Percentiles rank a stretch among this genome's conserved stretches.
Conservation (phyloP, 2,113 vertebrate species). For the Caretta caretta region DNA sequence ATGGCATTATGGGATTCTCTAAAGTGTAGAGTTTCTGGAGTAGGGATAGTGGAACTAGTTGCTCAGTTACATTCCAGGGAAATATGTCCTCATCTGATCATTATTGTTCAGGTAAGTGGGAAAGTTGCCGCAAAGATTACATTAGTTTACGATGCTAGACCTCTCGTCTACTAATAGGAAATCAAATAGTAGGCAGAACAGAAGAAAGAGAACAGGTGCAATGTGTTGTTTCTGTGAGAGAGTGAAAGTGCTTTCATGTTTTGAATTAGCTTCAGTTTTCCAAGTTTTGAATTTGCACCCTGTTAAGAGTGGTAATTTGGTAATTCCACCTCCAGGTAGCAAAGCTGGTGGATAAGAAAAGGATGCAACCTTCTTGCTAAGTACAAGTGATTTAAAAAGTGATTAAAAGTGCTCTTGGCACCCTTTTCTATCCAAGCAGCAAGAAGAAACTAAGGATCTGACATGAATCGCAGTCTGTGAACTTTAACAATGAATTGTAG, state of each 20-base stretch:
- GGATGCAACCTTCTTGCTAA: not conserved
- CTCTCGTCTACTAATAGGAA: not conserved
- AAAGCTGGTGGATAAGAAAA: not conserved
- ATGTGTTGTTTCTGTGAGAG: not conserved
- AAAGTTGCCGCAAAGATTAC: not conserved
- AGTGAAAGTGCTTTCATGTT: not conserved
- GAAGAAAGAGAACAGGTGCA: not conserved
- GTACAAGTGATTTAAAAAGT: not conserved
- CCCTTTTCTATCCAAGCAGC: not conserved
- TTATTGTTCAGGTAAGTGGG: not conserved
- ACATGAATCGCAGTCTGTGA: not conserved
- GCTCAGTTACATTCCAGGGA: not conserved
- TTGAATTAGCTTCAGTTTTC: not conserved
- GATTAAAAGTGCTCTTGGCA: not conserved
- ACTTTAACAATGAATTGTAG: not conserved
- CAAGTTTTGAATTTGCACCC: not conserved
- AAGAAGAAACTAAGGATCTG: not conserved
- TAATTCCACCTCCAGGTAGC: not conserved
- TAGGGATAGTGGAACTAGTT: not conserved
- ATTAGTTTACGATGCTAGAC: not conserved
- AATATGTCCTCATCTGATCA: not conserved
- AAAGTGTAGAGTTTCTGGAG: not conserved
- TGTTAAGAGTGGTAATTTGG: not conserved
- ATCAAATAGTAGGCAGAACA: not conserved
- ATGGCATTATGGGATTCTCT: not conserved